These are phyloP conservation scores for Carcharodon carcharias DNA, from an alignment of 2,797 vertebrate species.

Conservation along the genomic window DNA sequence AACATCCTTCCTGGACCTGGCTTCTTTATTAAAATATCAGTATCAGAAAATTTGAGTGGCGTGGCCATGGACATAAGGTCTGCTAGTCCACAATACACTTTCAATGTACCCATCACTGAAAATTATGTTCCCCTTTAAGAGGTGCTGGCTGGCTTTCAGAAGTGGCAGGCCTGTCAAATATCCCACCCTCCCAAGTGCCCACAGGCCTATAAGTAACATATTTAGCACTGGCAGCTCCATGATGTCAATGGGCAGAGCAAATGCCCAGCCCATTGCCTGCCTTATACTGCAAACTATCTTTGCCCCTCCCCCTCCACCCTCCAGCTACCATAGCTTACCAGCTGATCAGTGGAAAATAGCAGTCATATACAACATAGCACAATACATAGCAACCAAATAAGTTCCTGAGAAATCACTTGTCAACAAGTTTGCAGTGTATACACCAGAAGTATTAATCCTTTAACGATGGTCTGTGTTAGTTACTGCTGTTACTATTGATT, in stretches of 20 bases:
- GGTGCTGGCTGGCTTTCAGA: not conserved
- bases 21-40: not conserved
- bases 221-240: not conserved
- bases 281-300: not conserved
- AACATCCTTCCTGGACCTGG: not conserved
- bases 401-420: not conserved
- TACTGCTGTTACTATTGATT: slow-evolving; percentile 1
- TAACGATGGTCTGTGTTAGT: not conserved
- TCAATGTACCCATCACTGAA: not conserved
- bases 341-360: not conserved
- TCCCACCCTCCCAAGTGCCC: not conserved
- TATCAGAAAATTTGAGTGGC: not conserved
- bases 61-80: not conserved
- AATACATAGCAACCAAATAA: not conserved
- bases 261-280: not conserved
- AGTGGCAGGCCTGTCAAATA: not conserved
- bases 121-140: not conserved
- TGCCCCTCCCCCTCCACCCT: not conserved
- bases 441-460: not conserved
- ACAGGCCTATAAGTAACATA: not conserved
- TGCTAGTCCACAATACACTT: not conserved
- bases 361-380: not conserved
- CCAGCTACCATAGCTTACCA: not conserved
- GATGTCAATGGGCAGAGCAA: not conserved
- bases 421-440: not conserved